Evolutionary conservation across 1,140 invertebrate species (phyloP), one percentile per base, ranked within the genome.

Genomic region (Microplitis demolitor): DNA sequence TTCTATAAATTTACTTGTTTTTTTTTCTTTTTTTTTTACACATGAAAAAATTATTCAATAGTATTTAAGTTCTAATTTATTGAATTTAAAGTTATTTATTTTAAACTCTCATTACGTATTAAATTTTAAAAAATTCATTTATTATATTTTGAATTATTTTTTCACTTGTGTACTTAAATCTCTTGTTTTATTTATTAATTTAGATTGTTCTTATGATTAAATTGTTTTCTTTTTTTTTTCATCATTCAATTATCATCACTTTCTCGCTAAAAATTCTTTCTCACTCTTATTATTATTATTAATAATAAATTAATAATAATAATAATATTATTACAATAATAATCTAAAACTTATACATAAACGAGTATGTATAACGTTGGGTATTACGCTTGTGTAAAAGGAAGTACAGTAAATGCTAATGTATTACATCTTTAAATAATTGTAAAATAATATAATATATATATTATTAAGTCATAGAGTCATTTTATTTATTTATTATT

Each of bases 271-370:
- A 31, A n/a, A 33, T 61, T 72, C 53, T 53, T 74, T 69, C 50
- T 66, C 31, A 51, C 35, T 45, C 45, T 76, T 73, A 70, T 45
- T 14, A 14, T 76, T 76, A 76, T 45, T 45, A 45, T 45, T 45
- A 45, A 9, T 11, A 45, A 45, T 45, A 45, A 45, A 45, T 45
- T 11, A 45, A 45, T 45, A 45, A 45, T 45, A 45, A 45, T 45
- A 45, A 45, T 45, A 45, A 45, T 11, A 39, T 39, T 8, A 39
- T 39, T 73, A 76, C 67, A 69, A 73, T 73, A 79, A 78, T 77
- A 77, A 70, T 77, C 78, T 79, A 79, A 78, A 79, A 78, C 74
- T 79, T 78, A 79, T 78, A 77, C 77, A 79, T 73, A 79, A 77
- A 78, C 76, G 74, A 79, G 70, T 79, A 79, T 78, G 77, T 76